Percentiles rank a stretch among this genome's conserved stretches.
phyloP scores from a whole-genome alignment of 1,140 invertebrate genomes.

The Drosophila rhopaloa region DNA sequence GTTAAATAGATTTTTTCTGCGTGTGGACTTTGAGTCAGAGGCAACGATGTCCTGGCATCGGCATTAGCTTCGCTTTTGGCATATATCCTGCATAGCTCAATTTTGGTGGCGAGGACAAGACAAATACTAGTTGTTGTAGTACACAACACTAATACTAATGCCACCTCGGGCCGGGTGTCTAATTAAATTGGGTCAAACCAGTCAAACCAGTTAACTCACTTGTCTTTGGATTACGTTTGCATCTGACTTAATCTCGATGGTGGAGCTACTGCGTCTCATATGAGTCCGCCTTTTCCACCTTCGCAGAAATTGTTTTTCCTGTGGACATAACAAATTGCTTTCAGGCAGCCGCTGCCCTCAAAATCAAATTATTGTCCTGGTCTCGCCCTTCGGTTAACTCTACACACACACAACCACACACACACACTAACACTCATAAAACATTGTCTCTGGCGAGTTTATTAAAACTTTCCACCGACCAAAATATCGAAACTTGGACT shows the following conservation, averaged over 20 bases:
- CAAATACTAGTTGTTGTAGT: conserved; percentile 54
- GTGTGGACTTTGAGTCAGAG: background rate
- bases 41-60: conserved; percentile 27
- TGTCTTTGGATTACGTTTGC: conserved; percentile 80
- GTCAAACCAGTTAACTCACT: conserved; percentile 80
- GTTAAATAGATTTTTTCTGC: background rate
- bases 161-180: conserved; percentile 49
- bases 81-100: conserved; percentile 35
- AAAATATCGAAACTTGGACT: conserved; percentile 7
- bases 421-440: conserved; percentile 24
- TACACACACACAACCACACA: background rate
- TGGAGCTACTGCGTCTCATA: background rate
- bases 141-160: conserved; percentile 51
- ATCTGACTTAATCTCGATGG: conserved; percentile 71
- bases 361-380: conserved; percentile 77
- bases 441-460: conserved; percentile 76
- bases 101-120: conserved; percentile 72
- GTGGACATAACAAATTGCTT: conserved; percentile 68
- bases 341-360: conserved; percentile 31
- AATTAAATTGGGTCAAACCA: conserved; percentile 81
- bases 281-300: conserved; percentile 1
- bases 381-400: conserved; percentile 7
- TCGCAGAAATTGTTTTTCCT: conserved; percentile 20
- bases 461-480: conserved; percentile 69
- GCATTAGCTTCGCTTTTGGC: conserved; percentile 37